Conservation (phyloP, 1,140 invertebrate genomes). For the Octopus sinensis region DNA sequence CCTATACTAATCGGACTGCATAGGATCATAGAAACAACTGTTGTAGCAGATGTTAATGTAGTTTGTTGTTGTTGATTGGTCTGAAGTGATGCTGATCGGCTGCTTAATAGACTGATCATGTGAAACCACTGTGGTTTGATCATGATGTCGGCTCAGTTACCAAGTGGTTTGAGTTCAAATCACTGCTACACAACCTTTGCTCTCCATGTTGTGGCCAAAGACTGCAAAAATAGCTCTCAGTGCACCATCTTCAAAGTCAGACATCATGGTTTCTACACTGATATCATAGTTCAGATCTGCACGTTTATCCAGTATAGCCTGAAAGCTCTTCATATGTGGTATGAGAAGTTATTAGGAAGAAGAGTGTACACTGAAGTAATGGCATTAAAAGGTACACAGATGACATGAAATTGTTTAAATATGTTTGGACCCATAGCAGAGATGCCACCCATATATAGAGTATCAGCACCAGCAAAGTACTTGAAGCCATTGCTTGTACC, state of each 20-base stretch:
- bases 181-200: not conserved
- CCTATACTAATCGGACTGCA: conserved; percentile 13
- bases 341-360: conserved; percentile 26
- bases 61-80: no score
- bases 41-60: no score
- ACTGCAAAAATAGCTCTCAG: not conserved
- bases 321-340: conserved; percentile 13
- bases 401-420: conserved; percentile 25
- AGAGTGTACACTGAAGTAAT: conserved; percentile 27
- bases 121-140: no score
- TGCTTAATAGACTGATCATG: no score
- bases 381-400: conserved; percentile 25
- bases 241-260: not conserved
- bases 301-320: not conserved
- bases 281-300: not conserved
- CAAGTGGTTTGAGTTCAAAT: no score
- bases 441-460: conserved; percentile 28
- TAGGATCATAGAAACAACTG: conserved; percentile 19
- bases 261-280: not conserved
- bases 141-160: no score
- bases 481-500: conserved; percentile 17
- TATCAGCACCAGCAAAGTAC: conserved; percentile 22
- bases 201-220: not conserved
- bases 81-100: no score
- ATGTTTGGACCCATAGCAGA: conserved; percentile 27